Evolutionary conservation across 2,797 vertebrate genomes (phyloP).

Genomic region (Acanthis flammea): DNA sequence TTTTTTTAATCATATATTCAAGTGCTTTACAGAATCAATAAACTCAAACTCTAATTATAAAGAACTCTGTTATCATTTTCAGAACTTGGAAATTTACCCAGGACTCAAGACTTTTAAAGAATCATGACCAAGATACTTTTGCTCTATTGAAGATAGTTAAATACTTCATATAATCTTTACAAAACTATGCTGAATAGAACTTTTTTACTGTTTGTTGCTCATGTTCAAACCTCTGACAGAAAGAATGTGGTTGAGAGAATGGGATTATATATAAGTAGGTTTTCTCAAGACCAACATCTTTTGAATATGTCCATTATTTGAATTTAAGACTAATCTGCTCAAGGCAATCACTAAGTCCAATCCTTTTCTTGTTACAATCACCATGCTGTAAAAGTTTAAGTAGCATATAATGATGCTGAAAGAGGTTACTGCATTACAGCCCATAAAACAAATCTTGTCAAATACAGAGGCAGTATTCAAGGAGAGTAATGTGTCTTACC

Average conservation of each 20-base stretch:
- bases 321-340: not conserved
- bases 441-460: not conserved
- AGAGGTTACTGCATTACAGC: not conserved
- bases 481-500: conserved; percentile 81
- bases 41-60: not conserved
- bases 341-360: not conserved
- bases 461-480: not conserved
- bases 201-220: not conserved
- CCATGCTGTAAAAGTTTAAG: not conserved
- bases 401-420: not conserved
- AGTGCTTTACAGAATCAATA: not conserved
- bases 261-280: not conserved
- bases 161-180: not conserved
- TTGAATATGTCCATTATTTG: not conserved
- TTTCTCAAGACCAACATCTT: not conserved
- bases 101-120: not conserved
- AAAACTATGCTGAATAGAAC: not conserved
- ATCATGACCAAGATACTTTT: not conserved
- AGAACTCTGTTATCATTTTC: not conserved
- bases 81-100: not conserved
- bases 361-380: not conserved
- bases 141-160: not conserved
- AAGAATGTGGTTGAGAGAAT: not conserved
- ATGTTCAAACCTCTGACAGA: not conserved
- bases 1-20: not conserved